Evolutionary conservation across 2,888 invertebrate genomes (phyloP), one percentile per base, ranked within the genome.

Genomic region (Mellilla xanthometata): DNA sequence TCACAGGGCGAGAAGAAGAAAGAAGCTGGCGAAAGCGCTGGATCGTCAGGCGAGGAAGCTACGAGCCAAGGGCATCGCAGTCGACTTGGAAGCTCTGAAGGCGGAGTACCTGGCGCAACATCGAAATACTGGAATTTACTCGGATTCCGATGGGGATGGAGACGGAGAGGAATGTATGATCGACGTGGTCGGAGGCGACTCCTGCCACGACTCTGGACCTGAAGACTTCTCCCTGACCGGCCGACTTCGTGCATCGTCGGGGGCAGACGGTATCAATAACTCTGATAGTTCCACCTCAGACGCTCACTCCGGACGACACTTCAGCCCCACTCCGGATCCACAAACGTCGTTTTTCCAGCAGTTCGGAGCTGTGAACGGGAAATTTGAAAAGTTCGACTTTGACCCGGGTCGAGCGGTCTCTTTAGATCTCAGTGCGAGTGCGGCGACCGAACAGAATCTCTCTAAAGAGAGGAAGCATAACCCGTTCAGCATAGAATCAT

Each of bases 41-140:
- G 97, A 97, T 76, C 91, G 97, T 41, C 97, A 97, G 83, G 98
- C 98, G 62, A 92, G 97, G 61, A 98, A 98, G 76, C 91, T 98
- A 49, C 94, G 97, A 43, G 95, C 96, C 35, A 97, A 97, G 81
- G 97, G 97, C 60, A 96, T 97, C 67, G 93, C 95, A 10, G 97
- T 97, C 12, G 96, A 97, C 78, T 83, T 97, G 52, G 95, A 96
- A 65, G 95, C 96, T 2, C 86, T 97, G 36, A 94, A 95, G 64
- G 91, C 95, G 32, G 97, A 97, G 76, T 96, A 96, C 90, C 92
- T 97, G 64, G 94, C 95, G 7, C 95, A 95, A 77, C 93, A 94
- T 62, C 91, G 94, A 56, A 91, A 92, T 58, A 91, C 80, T 43
- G 91, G 90, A 24, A 79, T 91, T 4, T 92, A 91, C 61, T 92